These are phyloP conservation scores for Elegia similella DNA, from an alignment of 2,888 invertebrate species.

Conservation along the genomic window DNA sequence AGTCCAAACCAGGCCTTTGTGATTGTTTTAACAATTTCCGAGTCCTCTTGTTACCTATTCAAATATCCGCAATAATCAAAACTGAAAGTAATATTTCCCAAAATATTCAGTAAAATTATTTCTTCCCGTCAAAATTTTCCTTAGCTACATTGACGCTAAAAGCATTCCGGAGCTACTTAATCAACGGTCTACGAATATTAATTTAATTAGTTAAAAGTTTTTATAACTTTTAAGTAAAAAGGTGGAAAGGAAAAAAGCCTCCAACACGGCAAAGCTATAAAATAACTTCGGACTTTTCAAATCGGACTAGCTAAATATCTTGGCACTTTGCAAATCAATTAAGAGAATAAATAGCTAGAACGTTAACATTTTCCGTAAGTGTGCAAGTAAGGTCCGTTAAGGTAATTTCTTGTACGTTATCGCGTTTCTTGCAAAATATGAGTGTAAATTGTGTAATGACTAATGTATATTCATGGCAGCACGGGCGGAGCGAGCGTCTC, in stretches of 20 bases:
- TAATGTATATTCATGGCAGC: conserved; percentile 50
- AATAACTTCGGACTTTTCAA: conserved; percentile 46
- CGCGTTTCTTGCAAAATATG: conserved; percentile 37
- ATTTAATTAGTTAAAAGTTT: conserved; percentile 73
- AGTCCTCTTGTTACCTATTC: conserved; percentile 52
- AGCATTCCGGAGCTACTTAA: conserved; percentile 70
- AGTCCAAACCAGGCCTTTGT: conserved; percentile 42
- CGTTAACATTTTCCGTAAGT: conserved; percentile 23
- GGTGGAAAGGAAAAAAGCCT: conserved; percentile 53
- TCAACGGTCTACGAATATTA: conserved; percentile 71
- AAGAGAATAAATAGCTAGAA: conserved; percentile 30
- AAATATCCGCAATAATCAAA: conserved; percentile 56
- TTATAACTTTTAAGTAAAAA: conserved; percentile 64
- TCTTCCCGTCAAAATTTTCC: conserved; percentile 46
- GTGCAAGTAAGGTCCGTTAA: conserved; percentile 6
- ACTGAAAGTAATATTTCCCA: conserved; percentile 52
- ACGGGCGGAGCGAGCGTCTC: conserved; percentile 21
- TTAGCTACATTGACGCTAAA: conserved; percentile 62
- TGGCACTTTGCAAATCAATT: conserved; percentile 49
- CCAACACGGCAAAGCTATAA: conserved; percentile 34
- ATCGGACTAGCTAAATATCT: conserved; percentile 40
- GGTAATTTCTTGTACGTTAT: conserved; percentile 33
- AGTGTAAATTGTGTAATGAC: conserved; percentile 44
- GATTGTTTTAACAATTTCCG: conserved; percentile 48
- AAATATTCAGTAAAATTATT: conserved; percentile 58